A percentile compares a stretch with the other conserved stretches of the same genome.
phyloP scores from a whole-genome alignment of 2,888 invertebrate species.

The Laspeyria flexula region DNA sequence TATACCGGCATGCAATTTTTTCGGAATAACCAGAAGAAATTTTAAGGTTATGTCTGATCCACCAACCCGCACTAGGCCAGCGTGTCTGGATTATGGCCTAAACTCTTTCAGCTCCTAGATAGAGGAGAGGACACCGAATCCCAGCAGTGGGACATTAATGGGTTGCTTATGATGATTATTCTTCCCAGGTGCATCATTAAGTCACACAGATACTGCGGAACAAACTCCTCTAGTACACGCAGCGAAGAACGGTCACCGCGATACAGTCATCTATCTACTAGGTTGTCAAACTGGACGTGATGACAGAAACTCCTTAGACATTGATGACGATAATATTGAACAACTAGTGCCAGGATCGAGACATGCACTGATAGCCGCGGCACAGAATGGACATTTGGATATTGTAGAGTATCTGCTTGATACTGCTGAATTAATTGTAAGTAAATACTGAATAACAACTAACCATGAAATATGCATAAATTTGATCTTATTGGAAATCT shows the following conservation, averaged over 20 bases:
- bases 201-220: conserved; percentile 92
- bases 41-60: no score
- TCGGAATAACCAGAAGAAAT: no score
- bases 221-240: conserved; percentile 96
- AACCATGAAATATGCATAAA: no score
- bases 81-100: no score
- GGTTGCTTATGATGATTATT: no score
- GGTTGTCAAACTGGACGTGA: conserved; percentile 88
- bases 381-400: conserved; percentile 94
- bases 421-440: conserved; percentile 92
- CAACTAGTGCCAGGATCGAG: conserved; percentile 92
- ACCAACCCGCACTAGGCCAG: no score
- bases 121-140: no score
- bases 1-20: no score
- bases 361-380: conserved; percentile 95
- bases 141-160: no score
- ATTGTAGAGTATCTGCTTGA: conserved; percentile 96
- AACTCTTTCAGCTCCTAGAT: no score
- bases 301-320: conserved; percentile 88
- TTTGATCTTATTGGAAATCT: no score
- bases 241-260: conserved; percentile 94
- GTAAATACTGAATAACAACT: no score
- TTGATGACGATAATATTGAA: conserved; percentile 85
- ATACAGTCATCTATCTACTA: conserved; percentile 94
- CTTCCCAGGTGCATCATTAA: conserved; percentile 88